phyloP scores from a whole-genome alignment of 2,113 vertebrate species.

The Tringa solitaria region DNA sequence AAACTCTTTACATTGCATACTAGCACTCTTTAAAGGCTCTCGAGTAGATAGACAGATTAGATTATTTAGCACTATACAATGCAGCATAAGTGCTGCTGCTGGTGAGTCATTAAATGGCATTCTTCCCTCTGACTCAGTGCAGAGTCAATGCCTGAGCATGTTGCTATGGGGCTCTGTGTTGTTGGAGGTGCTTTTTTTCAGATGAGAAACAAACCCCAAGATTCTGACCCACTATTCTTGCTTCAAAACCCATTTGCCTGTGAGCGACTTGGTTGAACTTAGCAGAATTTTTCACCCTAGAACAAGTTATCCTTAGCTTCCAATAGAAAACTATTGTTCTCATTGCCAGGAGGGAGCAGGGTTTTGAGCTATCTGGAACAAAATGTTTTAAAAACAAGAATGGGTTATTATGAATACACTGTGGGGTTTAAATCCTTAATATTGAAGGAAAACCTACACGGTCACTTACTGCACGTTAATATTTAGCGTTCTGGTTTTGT shows the following conservation, averaged over 20 bases:
- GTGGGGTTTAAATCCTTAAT: slow-evolving; percentile 28
- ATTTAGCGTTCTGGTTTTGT: slow-evolving; percentile 45
- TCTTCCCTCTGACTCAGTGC: slow-evolving; percentile 61
- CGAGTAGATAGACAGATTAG: slow-evolving; percentile 60
- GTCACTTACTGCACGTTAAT: slow-evolving; percentile 31
- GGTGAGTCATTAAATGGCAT: slow-evolving; percentile 63
- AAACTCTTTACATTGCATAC: slow-evolving; percentile 59
- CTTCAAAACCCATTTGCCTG: neutral
- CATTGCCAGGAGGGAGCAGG: slow-evolving; percentile 7
- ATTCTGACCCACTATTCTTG: neutral
- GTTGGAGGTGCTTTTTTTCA: slow-evolving; percentile 41
- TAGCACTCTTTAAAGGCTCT: slow-evolving; percentile 50
- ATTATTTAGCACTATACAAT: slow-evolving; percentile 64
- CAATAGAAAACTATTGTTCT: slow-evolving; percentile 36
- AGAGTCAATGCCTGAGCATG: slow-evolving; percentile 53
- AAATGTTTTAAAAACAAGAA: slow-evolving; percentile 44
- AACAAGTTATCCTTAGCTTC: slow-evolving; percentile 22
- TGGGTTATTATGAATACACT: slow-evolving; percentile 26
- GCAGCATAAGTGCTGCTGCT: slow-evolving; percentile 40
- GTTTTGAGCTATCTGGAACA: slow-evolving; percentile 44
- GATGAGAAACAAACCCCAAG: neutral
- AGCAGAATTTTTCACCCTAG: neutral
- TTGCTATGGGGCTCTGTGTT: slow-evolving; percentile 50
- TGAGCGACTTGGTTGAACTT: neutral
- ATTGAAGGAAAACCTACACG: slow-evolving; percentile 25